Percentiles rank a stretch among this genome's conserved stretches.
Conservation (phyloP, 2,888 invertebrate genomes). For the Poecilus cupreus region DNA sequence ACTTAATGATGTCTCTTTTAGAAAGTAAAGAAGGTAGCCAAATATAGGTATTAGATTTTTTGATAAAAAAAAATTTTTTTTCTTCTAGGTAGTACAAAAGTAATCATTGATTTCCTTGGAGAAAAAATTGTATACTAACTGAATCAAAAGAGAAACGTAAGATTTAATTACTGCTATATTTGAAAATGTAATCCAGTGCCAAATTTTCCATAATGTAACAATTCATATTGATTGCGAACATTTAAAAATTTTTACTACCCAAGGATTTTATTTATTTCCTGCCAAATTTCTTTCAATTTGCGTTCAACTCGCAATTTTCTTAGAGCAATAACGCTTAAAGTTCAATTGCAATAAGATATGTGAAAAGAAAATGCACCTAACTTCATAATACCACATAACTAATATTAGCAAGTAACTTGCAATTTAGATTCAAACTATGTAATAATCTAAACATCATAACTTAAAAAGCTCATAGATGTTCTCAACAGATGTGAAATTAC, state of each 20-base stretch:
- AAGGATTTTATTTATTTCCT: slow-evolving; percentile 4
- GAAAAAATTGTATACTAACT: not conserved
- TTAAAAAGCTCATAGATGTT: not conserved
- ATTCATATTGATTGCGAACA: not conserved
- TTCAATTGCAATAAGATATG: slow-evolving; percentile 50
- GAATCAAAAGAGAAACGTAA: not conserved
- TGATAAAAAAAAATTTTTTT: slow-evolving; percentile 13
- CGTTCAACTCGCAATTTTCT: slow-evolving; percentile 23
- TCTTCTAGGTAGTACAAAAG: slow-evolving; percentile 5
- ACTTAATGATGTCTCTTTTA: not conserved
- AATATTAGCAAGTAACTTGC: slow-evolving; percentile 11
- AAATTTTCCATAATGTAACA: not conserved
- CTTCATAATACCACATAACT: slow-evolving; percentile 18
- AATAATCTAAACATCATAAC: not conserved
- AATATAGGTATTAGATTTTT: not conserved
- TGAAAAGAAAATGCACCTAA: slow-evolving; percentile 31
- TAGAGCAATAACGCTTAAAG: slow-evolving; percentile 57
- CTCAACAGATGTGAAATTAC: not conserved
- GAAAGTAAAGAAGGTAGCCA: not conserved
- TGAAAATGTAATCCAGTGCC: slow-evolving; percentile 24
- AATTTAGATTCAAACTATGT: slow-evolving; percentile 20
- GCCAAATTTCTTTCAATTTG: slow-evolving; percentile 42
- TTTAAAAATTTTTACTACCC: not conserved
- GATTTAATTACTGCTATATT: not conserved
- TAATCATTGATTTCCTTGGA: not conserved